Evolutionary conservation across 1,140 invertebrate genomes (phyloP), one percentile per base, ranked within the genome.

Genomic region (Heliconius congener): DNA sequence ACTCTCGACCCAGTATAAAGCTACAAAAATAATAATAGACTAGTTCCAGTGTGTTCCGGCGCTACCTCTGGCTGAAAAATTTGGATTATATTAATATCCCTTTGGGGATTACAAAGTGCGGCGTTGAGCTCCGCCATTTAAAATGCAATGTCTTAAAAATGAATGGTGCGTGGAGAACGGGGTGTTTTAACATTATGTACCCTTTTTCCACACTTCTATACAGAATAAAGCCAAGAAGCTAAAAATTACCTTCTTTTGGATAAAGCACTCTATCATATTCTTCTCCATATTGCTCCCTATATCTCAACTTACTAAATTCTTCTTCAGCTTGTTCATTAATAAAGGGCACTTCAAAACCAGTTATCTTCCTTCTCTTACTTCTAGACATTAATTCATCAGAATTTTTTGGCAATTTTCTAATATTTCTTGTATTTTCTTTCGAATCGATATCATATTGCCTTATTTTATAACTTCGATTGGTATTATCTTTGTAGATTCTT

Each of bases 261-360:
- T 27, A 23, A n/a, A 57, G n/a, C 23, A 11, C 60, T 66, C 60
- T 27, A 66, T 76, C 71, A 37, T 50, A 39, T 57, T 46, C 66
- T 34, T 71, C 60, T 30, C 27, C n/a, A 42, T 60, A 42, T 27
- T 39, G 60, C 30, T 57, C 27, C n/a, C 19, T 70, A 50, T 39
- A 27, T 16, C 9, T 76, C 71, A 19, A 66, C 50, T n/a, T 73
- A 73, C 50, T 76, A 70, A 73, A 77, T 55, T 60, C 79, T 81
- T 77, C 66, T 39, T 55, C 55, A 23, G 8, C 55, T 70, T 71
- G 37, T 13, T 30, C 57, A 27, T 27, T 66, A 30, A 27, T 27
- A 27, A 66, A 27, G 13, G 57, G 23, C 60, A 66, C 13, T 13
- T 66, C 60, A 27, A 66, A 23, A 30, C 60, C 60, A 9, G 60